A percentile compares a stretch with the other conserved stretches of the same genome.
These are phyloP conservation scores for Cercocebus atys DNA, from an alignment of 2,113 vertebrate species.

Conservation along the genomic window DNA sequence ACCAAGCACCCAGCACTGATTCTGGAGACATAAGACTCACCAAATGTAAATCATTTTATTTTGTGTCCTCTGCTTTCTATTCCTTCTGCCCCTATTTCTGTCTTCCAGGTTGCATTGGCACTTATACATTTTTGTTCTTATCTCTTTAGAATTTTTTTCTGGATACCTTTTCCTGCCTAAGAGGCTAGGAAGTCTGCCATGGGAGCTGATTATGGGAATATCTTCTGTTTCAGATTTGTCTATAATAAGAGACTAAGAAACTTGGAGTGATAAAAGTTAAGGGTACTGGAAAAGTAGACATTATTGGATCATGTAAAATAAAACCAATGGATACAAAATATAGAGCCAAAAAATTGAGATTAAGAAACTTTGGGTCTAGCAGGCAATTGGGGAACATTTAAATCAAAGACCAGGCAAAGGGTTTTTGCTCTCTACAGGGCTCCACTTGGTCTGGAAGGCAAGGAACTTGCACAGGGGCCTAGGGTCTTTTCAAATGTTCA, in stretches of 20 bases:
- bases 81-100: background rate
- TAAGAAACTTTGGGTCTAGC: background rate
- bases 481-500: background rate
- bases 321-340: background rate
- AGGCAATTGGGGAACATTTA: background rate
- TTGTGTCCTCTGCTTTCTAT: background rate
- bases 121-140: background rate
- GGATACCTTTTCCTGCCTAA: background rate
- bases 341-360: background rate
- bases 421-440: background rate
- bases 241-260: background rate
- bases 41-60: background rate
- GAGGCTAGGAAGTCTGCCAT: background rate
- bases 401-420: background rate
- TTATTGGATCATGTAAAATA: background rate
- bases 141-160: background rate
- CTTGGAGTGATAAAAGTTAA: background rate
- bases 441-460: accelerated
- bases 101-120: background rate
- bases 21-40: background rate
- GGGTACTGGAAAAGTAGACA: background rate
- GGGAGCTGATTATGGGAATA: background rate
- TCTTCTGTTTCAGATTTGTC: background rate
- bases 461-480: background rate
- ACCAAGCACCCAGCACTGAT: background rate